Evolutionary conservation across 1,140 invertebrate species (phyloP), one percentile per base, ranked within the genome.

Genomic region (Drosophila simulans): DNA sequence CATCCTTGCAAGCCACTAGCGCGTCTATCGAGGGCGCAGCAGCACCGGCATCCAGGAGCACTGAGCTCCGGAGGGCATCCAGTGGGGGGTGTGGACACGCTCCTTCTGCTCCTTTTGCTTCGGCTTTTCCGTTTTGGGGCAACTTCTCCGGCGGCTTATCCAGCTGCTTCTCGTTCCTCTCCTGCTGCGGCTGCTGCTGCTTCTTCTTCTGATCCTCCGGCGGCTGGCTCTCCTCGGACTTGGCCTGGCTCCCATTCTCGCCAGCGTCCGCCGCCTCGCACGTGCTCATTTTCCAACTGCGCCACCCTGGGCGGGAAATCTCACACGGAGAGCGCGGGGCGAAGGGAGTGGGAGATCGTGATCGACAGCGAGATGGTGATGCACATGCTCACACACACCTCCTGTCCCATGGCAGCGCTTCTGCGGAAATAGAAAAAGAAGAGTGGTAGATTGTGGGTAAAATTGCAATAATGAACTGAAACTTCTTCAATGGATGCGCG

Each of bases 1-100:
- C 85, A 57, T 88, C 84, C 45, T 88, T 89, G 73, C 84, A 88
- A 40, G 80, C 82, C 25, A 83, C 85, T 53, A 88, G 10, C 0
- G 77, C 84, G 43, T 88, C 84, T 3, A 90, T 73, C 0, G 85
- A 89, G 4, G 82, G 60, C 0, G 85, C 59, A 4, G 55, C 59
- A 12, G 56, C 60, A 34, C 65, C 53, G 11, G 37, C 43, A 11
- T 75, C 72, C 42, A 58, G 20, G 7, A 68, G 64, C 2, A 68
- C 59, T 2, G 64, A 53, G 31, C 64, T 68, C 12, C 60, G 64
- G 10, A 52, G 27, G 48, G 40, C 17, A 11, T 70, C 66, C 43
- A 52, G 5, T 12, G 51, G 54, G 27, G 54, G 22, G 13, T 31
- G 55, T 11, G 1, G 31, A 3, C 5, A 35, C 1, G 1, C 15